These are phyloP conservation scores for Calidris pugnax DNA, from an alignment of 2,113 vertebrate species.

Conservation along the genomic window DNA sequence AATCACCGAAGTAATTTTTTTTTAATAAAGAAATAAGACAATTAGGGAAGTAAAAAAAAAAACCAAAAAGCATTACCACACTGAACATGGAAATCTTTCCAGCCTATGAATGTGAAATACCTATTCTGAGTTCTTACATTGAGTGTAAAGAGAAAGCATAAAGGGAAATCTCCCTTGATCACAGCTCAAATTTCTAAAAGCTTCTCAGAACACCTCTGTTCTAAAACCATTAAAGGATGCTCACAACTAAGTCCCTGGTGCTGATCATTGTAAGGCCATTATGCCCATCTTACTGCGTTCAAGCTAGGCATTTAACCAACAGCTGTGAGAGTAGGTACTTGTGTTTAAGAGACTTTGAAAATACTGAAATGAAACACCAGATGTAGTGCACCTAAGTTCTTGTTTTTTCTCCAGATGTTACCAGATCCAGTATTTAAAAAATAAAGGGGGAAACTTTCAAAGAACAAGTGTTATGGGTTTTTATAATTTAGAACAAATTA, in stretches of 20 bases:
- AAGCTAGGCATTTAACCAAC: conserved; percentile 20
- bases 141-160: neutral
- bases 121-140: neutral
- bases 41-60: neutral
- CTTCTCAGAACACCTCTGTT: neutral
- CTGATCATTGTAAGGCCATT: neutral
- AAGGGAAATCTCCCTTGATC: neutral
- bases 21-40: neutral
- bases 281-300: neutral
- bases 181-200: neutral
- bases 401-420: conserved; percentile 39
- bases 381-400: conserved; percentile 58
- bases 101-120: neutral
- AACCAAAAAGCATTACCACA: neutral
- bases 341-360: conserved; percentile 33
- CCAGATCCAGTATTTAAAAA: conserved; percentile 57
- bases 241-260: neutral
- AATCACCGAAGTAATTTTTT: neutral
- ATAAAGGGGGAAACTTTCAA: conserved; percentile 37
- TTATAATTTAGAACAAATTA: conserved; percentile 74
- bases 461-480: conserved; percentile 11
- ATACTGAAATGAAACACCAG: conserved; percentile 53
- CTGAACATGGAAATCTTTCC: conserved; percentile 17
- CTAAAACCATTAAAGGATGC: neutral
- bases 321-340: conserved; percentile 26